Evolutionary conservation across 1,140 invertebrate genomes (phyloP), one percentile per base, ranked within the genome.

Genomic region (Probaryconus sp.): DNA sequence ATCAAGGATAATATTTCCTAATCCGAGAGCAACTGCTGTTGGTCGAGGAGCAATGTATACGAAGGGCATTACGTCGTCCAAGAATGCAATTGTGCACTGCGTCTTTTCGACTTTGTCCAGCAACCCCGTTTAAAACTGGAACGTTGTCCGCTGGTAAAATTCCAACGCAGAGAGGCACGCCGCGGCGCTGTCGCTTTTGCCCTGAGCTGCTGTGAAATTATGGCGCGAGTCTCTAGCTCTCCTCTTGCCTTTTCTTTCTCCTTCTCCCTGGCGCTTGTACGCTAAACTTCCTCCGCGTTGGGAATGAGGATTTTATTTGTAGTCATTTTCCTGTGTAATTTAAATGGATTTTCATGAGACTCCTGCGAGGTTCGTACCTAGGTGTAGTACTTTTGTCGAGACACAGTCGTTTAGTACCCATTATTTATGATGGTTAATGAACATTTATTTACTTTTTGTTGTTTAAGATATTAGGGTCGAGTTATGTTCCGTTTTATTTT

Each of bases 51-150:
- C 37, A 43, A 77, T 82, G 77, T 76, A 79, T 81, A 77, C 76
- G 76, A 79, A 76, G 60, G 72, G 77, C 77, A 80, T 81, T 79
- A 81, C 48, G 72, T 78, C 76, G 58, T 35, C 61, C 28, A 63
- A 53, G 73, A 77, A 79, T 77, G 77, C 76, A 79, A 77, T 79
- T 77, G 70, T 77, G 58, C 73, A 69, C 63, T 63, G 51, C 67
- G 26, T 50, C 61, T 56, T 70, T 55, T 63, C 42, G 50, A 67
- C 68, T 67, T 55, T 42, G 30, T 45, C 53, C 21, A 11, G 21
- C 26, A 30, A 17, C 30, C 30, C 53, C 42, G 24, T 67, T 72
- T 61, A 17, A 60, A 65, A 72, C 45, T 65, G 42, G 33, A 48
- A 64, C 69, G 31, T 28, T 67, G 51, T 56, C 51, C 42, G 33